Evolutionary conservation across 2,888 invertebrate species (phyloP).

Genomic region (Mactromeris polynyma): DNA sequence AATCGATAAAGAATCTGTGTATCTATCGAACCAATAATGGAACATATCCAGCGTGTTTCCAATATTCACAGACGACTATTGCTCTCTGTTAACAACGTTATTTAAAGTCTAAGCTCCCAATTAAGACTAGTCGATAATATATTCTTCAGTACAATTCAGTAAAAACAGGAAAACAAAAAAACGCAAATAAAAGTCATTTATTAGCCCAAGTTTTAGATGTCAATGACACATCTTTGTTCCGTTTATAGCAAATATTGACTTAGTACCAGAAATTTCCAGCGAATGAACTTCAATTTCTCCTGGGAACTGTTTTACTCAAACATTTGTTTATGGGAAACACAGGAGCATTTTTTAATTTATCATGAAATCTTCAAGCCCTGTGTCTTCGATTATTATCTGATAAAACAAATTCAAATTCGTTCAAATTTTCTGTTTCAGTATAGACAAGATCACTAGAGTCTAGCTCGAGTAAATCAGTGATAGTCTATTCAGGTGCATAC

Average conservation of each 20-base stretch:
- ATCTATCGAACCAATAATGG: not conserved
- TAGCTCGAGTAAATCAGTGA: too few relatives aligned
- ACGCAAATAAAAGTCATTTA: not conserved
- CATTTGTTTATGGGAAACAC: too few relatives aligned
- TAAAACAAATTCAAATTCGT: too few relatives aligned
- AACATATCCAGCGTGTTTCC: not conserved
- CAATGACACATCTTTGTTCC: not conserved
- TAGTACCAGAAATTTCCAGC: not conserved
- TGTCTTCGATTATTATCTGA: too few relatives aligned
- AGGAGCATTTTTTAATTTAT: too few relatives aligned
- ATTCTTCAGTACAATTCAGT: not conserved
- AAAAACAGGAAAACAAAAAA: too few relatives aligned
- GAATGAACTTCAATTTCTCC: not conserved
- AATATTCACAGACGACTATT: not conserved
- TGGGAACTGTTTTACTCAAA: too few relatives aligned
- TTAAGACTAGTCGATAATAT: not conserved
- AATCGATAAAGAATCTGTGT: slow-evolving; percentile 4
- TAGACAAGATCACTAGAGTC: too few relatives aligned
- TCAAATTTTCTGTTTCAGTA: too few relatives aligned
- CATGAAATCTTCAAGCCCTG: too few relatives aligned
- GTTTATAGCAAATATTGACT: not conserved
- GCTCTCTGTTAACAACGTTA: slow-evolving; percentile 6
- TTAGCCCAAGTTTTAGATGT: not conserved
- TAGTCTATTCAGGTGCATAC: too few relatives aligned
- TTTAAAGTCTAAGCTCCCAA: not conserved